Percentiles rank a stretch among this genome's conserved stretches.
phyloP scores from a whole-genome alignment of 2,797 vertebrate species.

The Poecilia wingei region DNA sequence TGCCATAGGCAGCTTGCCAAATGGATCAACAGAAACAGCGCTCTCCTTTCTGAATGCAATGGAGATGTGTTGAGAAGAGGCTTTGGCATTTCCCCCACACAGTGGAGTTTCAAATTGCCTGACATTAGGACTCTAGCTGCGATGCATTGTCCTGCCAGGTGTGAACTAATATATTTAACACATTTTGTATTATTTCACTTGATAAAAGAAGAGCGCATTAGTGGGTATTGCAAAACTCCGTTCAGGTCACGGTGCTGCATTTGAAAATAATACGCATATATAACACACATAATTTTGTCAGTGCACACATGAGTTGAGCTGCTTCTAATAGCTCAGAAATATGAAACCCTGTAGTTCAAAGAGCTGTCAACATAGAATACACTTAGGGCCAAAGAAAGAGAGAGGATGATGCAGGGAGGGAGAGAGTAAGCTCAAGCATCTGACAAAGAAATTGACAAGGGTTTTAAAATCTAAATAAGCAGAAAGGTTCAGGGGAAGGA shows the following conservation, averaged over 20 bases:
- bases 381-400: slow-evolving; percentile 23
- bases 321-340: slow-evolving; percentile 50
- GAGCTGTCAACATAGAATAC: slow-evolving; percentile 58
- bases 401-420: not conserved
- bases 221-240: slow-evolving; percentile 19
- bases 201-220: slow-evolving; percentile 8
- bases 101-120: slow-evolving; percentile 3
- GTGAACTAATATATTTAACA: slow-evolving; percentile 23
- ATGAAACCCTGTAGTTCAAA: slow-evolving; percentile 59
- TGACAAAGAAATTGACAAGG: slow-evolving; percentile 46
- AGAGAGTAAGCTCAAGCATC: slow-evolving; percentile 29
- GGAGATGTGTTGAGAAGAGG: slow-evolving; percentile 25
- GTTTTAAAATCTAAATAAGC: slow-evolving; percentile 58
- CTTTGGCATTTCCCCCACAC: not conserved
- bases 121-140: slow-evolving; percentile 3
- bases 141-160: slow-evolving; percentile 1
- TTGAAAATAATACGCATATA: not conserved
- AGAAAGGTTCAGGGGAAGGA: slow-evolving; percentile 30
- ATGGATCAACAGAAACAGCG: slow-evolving; percentile 30
- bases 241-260: slow-evolving; percentile 30
- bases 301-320: slow-evolving; percentile 41
- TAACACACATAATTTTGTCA: slow-evolving; percentile 2
- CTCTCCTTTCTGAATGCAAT: slow-evolving; percentile 20
- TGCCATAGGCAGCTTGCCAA: slow-evolving; percentile 36
- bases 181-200: not conserved